Base-by-base conservation (phyloP, 2,113 vertebrate species). In the Sitta europaea region DNA sequence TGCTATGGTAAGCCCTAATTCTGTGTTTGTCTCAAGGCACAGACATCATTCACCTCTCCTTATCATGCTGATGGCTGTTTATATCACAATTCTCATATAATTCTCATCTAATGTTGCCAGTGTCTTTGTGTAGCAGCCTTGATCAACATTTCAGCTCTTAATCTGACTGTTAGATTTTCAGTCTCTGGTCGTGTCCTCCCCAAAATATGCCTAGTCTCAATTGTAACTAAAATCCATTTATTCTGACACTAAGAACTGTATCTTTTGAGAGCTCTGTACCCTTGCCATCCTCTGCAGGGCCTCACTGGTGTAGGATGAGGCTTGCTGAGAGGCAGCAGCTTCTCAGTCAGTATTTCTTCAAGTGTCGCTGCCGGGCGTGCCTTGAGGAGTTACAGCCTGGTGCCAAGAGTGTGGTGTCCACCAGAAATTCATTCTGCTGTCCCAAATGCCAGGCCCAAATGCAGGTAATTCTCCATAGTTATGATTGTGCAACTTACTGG, bases 311-410 rank as follows among this genome's bases (percentile, higher is more conserved):
- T 18, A 98, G 99, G 65, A 98, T 99, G 99, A 86, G 21, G 33
- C 96, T 96, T 70, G 77, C 79, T 40, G 97, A 99, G 86, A 98
- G 99, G 25, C 98, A 89, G n/a, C 95, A 79, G 87, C 98, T 99
- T 88, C 98, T 98, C 93, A 95, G 97, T 13, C 99, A 99, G 95
- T 99, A 99, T 97, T 99, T 98, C 95, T 99, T 99, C 45, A 91
- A 98, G 53, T 99, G 99, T 91, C 31, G 4, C 77, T 99, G 99
- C 94, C 95, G 58, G 27, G 98, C 98, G 1, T 99, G 99, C 94
- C 87, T 67, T 5, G 86, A 91, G 43, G 98, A 98, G 81, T 73
- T 90, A 17, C 29, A 48, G 55, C 50, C 82, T 68, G 78, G 38
- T 57, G 45, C 29, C 68, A 74, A 55, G 45, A 68, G 77, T 2